These are phyloP conservation scores for Chromoteleia sp. DNA, from an alignment of 2,888 invertebrate species.

Conservation along the genomic window DNA sequence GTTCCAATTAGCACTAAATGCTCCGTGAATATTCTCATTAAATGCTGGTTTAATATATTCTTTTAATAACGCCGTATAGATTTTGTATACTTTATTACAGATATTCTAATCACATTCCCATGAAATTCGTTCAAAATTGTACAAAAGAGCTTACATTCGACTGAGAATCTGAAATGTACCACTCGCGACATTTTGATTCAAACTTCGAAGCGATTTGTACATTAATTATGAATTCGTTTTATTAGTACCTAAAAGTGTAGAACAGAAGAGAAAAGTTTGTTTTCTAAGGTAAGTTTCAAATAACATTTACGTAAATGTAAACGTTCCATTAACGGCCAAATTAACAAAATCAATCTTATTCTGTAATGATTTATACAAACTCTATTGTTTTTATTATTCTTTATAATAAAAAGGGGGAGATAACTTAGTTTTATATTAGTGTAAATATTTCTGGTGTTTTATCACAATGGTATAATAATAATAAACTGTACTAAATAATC, in stretches of 20 bases:
- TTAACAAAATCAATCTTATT: no score
- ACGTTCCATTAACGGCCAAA: not conserved
- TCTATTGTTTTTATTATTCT: no score
- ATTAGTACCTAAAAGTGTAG: no score
- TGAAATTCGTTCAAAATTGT: constrained; percentile 30
- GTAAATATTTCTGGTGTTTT: no score
- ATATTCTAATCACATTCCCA: constrained; percentile 59
- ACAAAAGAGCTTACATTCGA: not conserved
- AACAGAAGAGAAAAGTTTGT: not conserved
- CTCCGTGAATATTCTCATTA: constrained; percentile 67
- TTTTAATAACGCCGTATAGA: constrained; percentile 45
- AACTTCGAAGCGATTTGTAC: no score
- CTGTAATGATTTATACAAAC: no score
- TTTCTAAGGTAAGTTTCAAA: constrained; percentile 6
- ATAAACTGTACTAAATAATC: no score
- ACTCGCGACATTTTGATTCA: no score
- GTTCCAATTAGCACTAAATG: constrained; percentile 66
- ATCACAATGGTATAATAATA: no score
- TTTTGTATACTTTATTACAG: constrained; percentile 57
- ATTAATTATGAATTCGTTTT: not conserved
- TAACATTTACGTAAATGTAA: not conserved
- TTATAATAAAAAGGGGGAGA: no score
- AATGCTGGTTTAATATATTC: constrained; percentile 63
- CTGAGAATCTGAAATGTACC: constrained; percentile 2
- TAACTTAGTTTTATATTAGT: no score